A percentile compares a stretch with the other conserved stretches of the same genome.
phyloP scores from a whole-genome alignment of 23 tunicate genomes.

The Ascidia mentula region DNA sequence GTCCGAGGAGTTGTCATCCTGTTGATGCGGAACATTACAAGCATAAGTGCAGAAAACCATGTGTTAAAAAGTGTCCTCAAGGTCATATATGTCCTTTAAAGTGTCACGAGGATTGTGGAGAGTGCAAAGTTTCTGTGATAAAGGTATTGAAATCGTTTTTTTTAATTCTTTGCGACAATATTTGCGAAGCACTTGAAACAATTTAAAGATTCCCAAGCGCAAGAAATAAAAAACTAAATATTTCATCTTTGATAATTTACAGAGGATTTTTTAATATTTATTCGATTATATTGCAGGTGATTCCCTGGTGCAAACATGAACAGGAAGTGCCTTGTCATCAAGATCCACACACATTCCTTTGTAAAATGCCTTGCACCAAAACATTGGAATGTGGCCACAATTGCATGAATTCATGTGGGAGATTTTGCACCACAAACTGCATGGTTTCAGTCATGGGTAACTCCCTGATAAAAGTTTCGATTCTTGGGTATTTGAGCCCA shows the following conservation, averaged over 20 bases:
- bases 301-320: conserved; percentile 51
- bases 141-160: no score
- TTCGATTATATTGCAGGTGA: not conserved
- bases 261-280: no score
- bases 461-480: no score
- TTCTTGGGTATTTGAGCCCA: no score
- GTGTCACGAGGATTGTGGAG: conserved; percentile 39
- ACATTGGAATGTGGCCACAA: conserved; percentile 47
- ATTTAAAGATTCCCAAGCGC: no score
- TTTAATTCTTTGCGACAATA: no score
- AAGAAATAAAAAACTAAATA: no score
- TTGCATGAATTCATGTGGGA: conserved; percentile 37
- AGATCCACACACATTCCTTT: conserved; percentile 37
- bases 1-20: conserved; percentile 71
- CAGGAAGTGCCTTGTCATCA: conserved; percentile 36
- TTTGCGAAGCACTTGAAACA: no score
- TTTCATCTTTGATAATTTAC: no score
- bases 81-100: conserved; percentile 46
- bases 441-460: conserved; percentile 18
- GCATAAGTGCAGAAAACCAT: conserved; percentile 45
- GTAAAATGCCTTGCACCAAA: conserved; percentile 47
- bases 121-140: conserved; percentile 24
- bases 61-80: conserved; percentile 27
- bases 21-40: conserved; percentile 57
- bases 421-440: conserved; percentile 22